phyloP scores from a whole-genome alignment of 2,113 vertebrate species.

The Scomber scombrus region DNA sequence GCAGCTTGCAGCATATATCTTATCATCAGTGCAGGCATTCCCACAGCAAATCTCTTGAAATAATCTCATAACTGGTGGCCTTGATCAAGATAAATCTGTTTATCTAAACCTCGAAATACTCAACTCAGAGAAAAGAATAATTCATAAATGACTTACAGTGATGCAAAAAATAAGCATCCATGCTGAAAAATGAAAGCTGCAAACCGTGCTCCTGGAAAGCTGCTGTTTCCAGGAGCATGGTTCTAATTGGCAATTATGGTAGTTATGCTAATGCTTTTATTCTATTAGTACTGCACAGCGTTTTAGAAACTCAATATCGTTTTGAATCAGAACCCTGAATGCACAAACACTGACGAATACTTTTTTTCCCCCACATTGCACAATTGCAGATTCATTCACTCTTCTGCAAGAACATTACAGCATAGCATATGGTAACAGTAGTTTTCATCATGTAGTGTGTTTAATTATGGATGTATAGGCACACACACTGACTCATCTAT shows the following conservation, averaged over 20 bases:
- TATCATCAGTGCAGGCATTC: background rate
- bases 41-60: conserved; percentile 2
- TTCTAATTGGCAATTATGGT: background rate
- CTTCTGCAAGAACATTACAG: background rate
- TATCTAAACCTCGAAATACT: conserved; percentile 7
- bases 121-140: conserved; percentile 7
- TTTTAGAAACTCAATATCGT: too few relatives aligned
- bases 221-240: background rate
- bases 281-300: background rate
- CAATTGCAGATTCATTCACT: background rate
- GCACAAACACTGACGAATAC: background rate
- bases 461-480: conserved; percentile 13
- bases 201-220: background rate
- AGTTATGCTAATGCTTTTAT: too few relatives aligned
- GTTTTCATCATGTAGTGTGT: background rate
- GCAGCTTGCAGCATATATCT: conserved; percentile 6
- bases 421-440: background rate
- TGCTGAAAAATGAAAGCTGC: background rate
- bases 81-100: conserved; percentile 44
- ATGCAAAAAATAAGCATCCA: background rate
- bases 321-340: conserved; percentile 20
- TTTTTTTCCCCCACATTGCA: background rate
- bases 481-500: background rate
- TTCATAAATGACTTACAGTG: background rate
- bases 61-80: conserved; percentile 13